A percentile compares a stretch with the other conserved stretches of the same genome.
Conservation (phyloP, 1,140 invertebrate genomes). For the Musca vetustissima region DNA sequence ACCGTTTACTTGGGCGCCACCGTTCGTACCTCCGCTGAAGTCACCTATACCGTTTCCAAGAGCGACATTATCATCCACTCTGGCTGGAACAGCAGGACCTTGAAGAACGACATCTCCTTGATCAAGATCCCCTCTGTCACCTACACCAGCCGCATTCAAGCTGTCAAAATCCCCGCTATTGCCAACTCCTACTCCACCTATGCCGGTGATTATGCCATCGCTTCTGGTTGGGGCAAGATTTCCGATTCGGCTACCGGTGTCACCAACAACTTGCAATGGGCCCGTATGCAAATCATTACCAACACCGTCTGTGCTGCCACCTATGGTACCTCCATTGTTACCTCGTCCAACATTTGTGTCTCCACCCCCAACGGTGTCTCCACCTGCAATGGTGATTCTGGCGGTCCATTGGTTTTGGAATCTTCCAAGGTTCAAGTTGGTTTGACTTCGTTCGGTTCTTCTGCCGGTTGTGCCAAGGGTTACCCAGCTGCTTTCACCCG, state of each 20-base stretch:
- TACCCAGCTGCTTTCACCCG: conserved; percentile 60
- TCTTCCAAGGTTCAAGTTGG: conserved; percentile 52
- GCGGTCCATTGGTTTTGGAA: conserved; percentile 56
- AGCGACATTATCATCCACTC: too few relatives aligned
- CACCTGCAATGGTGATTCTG: conserved; percentile 57
- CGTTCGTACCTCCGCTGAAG: background rate
- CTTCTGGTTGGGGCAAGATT: too few relatives aligned
- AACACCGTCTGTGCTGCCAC: conserved; percentile 5
- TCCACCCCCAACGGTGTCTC: conserved; percentile 38
- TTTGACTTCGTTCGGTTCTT: conserved; percentile 60
- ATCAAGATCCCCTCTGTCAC: too few relatives aligned
- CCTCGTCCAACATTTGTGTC: conserved; percentile 42
- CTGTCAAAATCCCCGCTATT: conserved; percentile 31
- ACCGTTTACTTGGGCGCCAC: conserved; percentile 21
- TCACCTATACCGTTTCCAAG: too few relatives aligned
- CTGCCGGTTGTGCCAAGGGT: conserved; percentile 57
- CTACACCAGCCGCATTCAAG: conserved; percentile 27
- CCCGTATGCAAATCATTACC: conserved; percentile 29
- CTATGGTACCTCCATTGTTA: too few relatives aligned
- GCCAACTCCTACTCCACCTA: conserved; percentile 38
- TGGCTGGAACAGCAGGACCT: conserved; percentile 13
- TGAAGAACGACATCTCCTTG: conserved; percentile 49
- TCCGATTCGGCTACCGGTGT: too few relatives aligned
- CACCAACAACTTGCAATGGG: too few relatives aligned
- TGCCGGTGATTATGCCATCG: too few relatives aligned